These are phyloP conservation scores for Pelobates cultripes DNA, from an alignment of 2,797 vertebrate species.

Conservation along the genomic window DNA sequence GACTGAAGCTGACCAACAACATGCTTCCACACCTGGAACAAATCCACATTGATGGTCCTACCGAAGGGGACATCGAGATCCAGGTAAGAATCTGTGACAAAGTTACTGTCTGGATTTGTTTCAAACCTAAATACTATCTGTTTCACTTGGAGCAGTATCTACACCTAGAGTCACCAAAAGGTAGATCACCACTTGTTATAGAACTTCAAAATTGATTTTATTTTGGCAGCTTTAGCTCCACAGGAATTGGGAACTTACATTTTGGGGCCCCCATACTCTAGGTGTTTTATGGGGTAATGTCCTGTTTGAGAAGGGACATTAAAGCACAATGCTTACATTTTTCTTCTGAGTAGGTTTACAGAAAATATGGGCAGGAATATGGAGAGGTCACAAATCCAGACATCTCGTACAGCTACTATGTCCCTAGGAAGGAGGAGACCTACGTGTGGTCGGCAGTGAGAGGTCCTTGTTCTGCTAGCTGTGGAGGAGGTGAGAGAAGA, in stretches of 20 bases:
- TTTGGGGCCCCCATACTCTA: too few species aligned
- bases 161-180: too few species aligned
- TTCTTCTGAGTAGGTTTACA: conserved; percentile 78
- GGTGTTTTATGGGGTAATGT: too few species aligned
- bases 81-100: conserved; percentile 74
- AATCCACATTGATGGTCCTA: conserved; percentile 79
- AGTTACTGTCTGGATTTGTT: too few species aligned
- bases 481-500: conserved; percentile 82
- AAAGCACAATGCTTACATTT: background rate
- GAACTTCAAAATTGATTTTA: too few species aligned
- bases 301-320: background rate
- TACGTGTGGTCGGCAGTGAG: conserved; percentile 73
- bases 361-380: conserved; percentile 86
- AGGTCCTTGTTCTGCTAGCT: conserved; percentile 85
- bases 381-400: conserved; percentile 85
- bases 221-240: too few species aligned
- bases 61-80: conserved; percentile 76
- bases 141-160: too few species aligned
- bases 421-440: conserved; percentile 57
- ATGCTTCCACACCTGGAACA: conserved; percentile 84
- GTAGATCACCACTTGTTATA: too few species aligned
- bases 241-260: too few species aligned
- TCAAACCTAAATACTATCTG: too few species aligned
- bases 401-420: conserved; percentile 85
- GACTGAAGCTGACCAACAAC: conserved; percentile 79